phyloP scores from a whole-genome alignment of 2,113 vertebrate genomes.

The Grus americana region DNA sequence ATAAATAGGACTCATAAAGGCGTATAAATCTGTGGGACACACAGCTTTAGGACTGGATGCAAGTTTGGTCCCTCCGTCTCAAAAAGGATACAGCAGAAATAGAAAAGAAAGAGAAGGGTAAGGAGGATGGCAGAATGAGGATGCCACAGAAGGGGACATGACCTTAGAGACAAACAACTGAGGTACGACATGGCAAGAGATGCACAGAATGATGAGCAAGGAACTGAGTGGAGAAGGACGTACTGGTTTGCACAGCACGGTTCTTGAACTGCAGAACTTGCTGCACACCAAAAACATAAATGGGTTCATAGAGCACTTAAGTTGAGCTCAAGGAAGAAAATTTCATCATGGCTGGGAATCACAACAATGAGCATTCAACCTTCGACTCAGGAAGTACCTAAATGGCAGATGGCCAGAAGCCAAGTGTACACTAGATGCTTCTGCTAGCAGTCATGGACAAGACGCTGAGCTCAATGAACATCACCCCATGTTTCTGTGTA shows the following conservation, averaged over 20 bases:
- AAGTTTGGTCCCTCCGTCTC: neutral
- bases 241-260: rapidly evolving
- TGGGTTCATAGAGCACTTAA: neutral
- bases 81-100: neutral
- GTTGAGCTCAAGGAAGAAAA: neutral
- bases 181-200: neutral
- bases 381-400: neutral
- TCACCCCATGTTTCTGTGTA: neutral
- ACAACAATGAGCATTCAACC: neutral
- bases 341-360: neutral
- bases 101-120: neutral
- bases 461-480: neutral
- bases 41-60: neutral
- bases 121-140: neutral
- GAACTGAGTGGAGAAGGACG: neutral
- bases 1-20: neutral
- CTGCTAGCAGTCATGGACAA: neutral
- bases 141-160: neutral
- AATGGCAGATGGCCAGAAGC: neutral
- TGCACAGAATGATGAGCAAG: neutral
- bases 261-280: neutral
- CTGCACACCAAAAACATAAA: neutral
- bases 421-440: neutral
- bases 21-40: neutral
- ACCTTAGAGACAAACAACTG: neutral